phyloP scores from a whole-genome alignment of 2,113 vertebrate genomes.

The Glaucomys volans region DNA sequence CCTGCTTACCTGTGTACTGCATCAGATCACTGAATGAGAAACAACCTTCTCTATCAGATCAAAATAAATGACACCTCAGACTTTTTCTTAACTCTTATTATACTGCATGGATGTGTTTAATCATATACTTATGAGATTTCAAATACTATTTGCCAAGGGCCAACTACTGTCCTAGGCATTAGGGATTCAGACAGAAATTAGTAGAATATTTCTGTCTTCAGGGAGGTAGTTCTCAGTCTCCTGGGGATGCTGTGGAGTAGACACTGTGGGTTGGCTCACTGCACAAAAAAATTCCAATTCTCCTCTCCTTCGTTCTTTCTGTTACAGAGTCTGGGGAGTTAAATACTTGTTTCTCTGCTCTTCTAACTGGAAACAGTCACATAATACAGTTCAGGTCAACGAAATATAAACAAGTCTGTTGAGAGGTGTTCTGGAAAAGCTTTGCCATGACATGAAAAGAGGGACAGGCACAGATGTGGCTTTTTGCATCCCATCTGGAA shows the following conservation, averaged over 20 bases:
- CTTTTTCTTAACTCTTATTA: not conserved
- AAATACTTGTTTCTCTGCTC: not conserved
- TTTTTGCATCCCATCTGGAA: conserved; percentile 5
- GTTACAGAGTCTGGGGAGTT: not conserved
- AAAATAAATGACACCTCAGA: not conserved
- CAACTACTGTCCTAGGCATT: not conserved
- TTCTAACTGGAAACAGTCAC: not conserved
- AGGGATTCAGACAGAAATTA: not conserved
- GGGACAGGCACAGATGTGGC: not conserved
- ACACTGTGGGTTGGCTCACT: too few relatives aligned
- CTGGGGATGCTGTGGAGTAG: not conserved
- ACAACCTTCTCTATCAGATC: not conserved
- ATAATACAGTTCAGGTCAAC: not conserved
- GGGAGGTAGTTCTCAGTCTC: not conserved
- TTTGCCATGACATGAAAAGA: not conserved
- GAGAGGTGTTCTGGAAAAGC: conserved; percentile 48
- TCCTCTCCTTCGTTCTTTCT: not conserved
- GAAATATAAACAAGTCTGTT: not conserved
- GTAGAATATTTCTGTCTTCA: not conserved
- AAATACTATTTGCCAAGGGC: not conserved
- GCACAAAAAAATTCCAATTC: not conserved
- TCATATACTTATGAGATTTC: not conserved
- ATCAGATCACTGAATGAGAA: not conserved
- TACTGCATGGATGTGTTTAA: not conserved
- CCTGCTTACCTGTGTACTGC: too few relatives aligned